Evolutionary conservation across 35 echinoderm and acorn worm species (phyloP).

Genomic region (Hemicentrotus pulcherrimus): DNA sequence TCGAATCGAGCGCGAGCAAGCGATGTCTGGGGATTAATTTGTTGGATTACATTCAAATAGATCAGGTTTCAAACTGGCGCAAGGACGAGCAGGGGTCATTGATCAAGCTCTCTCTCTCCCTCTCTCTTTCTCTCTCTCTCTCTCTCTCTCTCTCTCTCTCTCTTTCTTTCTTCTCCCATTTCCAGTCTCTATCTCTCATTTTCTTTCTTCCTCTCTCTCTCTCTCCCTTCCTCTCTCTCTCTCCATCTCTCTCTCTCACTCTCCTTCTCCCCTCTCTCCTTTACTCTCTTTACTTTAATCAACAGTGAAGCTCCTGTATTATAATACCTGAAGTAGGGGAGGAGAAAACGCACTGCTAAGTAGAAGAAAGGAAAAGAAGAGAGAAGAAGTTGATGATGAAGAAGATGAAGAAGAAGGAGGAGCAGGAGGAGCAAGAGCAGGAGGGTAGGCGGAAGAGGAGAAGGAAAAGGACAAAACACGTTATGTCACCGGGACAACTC

Average conservation of each 20-base stretch:
- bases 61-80: constrained; percentile 1
- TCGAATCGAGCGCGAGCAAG: not conserved
- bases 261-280: not conserved
- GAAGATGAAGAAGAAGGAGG: too few species aligned
- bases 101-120: not conserved
- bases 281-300: not conserved
- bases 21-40: not conserved
- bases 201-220: not conserved
- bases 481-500: too few species aligned
- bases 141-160: not conserved
- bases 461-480: too few species aligned
- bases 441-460: too few species aligned
- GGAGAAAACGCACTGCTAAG: too few species aligned
- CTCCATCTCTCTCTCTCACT: not conserved
- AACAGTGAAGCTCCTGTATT: too few species aligned
- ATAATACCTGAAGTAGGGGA: too few species aligned
- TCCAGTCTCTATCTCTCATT: not conserved
- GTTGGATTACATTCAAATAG: not conserved
- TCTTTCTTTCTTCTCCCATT: not conserved
- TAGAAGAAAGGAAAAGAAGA: too few species aligned
- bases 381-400: too few species aligned
- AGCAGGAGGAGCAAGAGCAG: too few species aligned
- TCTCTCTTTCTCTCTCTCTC: not conserved
- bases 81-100: not conserved
- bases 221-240: not conserved